Evolutionary conservation across 1,140 invertebrate genomes (phyloP), one percentile per base, ranked within the genome.

Genomic region (Saxidomus purpurata): DNA sequence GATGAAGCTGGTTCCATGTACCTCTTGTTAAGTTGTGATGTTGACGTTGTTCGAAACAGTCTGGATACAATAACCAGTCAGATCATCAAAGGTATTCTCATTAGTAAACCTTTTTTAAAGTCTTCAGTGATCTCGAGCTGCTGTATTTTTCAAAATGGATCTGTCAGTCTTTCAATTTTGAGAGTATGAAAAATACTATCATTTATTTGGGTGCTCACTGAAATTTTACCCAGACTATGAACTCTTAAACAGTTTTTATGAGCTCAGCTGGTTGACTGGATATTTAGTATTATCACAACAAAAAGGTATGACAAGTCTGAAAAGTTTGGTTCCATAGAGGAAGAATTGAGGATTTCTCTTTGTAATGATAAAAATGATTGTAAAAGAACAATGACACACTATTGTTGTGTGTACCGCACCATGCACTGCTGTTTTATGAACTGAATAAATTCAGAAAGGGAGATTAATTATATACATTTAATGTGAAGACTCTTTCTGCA

Each of bases 11-110:
- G 80, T 40, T 49, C 69, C 25, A 69, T 76, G 49, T 86, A 76
- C 36, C 76, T 49, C 34, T 22, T 87, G 15, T 28, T 49, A 9
- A 63, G 43, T n/a, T 87, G 85, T 79, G 85, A 87, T 76, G 59
- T 36, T 38, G 85, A 87, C 0, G 49, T 79, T 15, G 52, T 55
- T 1, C 79, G 47, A 40, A 87, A 87, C 38, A 77, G 76, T 43
- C 55, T 87, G 31, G 34, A 43, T 38, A 69, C 43, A 6, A 34
- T 87, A 11, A 74, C 79, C 8, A 36, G 34, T 34, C 71, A 77
- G 28, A 31, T 55, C 13, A 55, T 55, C 43, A 76, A 86, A 40
- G 71, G 52, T 67, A 43, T 59, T 19, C n/a, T 15, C n/a, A 43
- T 47, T n/a, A n/a, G n/a, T n/a, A n/a, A n/a, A 25, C 11, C n/a